phyloP scores from a whole-genome alignment of 2,888 invertebrate species.

The Drosophila maculinotata region DNA sequence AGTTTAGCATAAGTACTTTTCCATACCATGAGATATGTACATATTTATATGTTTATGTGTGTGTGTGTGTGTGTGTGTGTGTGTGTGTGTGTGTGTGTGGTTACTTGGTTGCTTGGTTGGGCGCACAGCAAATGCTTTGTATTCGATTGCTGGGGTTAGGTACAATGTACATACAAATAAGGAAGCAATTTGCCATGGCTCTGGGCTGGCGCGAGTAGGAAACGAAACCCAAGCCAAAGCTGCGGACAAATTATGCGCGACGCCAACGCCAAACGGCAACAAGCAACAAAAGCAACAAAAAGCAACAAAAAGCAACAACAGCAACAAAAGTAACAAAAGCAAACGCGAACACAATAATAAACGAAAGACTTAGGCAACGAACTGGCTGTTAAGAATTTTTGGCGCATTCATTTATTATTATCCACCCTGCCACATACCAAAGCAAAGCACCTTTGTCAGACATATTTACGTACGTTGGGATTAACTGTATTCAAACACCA shows the following conservation, averaged over 20 bases:
- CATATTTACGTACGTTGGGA: background rate
- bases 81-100: too few relatives aligned
- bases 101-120: constrained; percentile 24
- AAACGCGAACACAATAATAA: constrained; percentile 57
- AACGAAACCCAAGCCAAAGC: constrained; percentile 54
- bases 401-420: constrained; percentile 35
- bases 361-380: too few relatives aligned
- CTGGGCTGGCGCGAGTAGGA: constrained; percentile 60
- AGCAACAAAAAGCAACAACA: background rate
- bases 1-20: constrained; percentile 55
- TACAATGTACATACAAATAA: constrained; percentile 62
- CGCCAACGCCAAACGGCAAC: constrained; percentile 36
- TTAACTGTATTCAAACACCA: constrained; percentile 18
- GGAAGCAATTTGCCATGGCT: constrained; percentile 71
- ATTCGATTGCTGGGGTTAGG: constrained; percentile 23
- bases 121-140: constrained; percentile 29
- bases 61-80: constrained; percentile 3
- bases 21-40: too few relatives aligned
- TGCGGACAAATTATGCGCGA: constrained; percentile 67
- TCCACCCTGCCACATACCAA: constrained; percentile 9
- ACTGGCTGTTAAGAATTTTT: constrained; percentile 42
- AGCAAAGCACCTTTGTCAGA: background rate
- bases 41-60: constrained; percentile 7
- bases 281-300: background rate
- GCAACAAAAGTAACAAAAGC: background rate